These are phyloP conservation scores for Eremobia ochroleuca DNA, from an alignment of 2,888 invertebrate species.

Conservation along the genomic window DNA sequence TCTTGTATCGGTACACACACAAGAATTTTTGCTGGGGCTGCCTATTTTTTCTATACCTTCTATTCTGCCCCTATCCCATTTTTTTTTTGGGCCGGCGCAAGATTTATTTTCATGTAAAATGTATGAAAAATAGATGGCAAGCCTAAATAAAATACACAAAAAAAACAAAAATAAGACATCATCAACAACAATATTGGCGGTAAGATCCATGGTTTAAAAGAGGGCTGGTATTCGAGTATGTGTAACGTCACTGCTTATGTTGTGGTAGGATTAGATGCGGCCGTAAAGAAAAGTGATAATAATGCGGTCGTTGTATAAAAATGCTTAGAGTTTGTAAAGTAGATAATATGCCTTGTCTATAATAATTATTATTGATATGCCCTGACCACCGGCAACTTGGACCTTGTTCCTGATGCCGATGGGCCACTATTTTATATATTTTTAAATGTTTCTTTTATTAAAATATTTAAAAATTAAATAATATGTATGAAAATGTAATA, in stretches of 20 bases:
- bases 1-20: not conserved
- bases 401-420: no score
- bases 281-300: not conserved
- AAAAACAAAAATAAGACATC: not conserved
- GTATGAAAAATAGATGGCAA: constrained; percentile 15
- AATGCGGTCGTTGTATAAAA: constrained; percentile 7
- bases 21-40: not conserved
- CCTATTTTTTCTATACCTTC: not conserved
- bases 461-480: no score
- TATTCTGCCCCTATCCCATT: no score
- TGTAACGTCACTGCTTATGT: constrained; percentile 2
- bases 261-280: not conserved
- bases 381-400: not conserved
- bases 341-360: constrained; percentile 3
- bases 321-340: constrained; percentile 24
- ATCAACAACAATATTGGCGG: not conserved
- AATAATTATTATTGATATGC: not conserved
- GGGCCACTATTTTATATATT: not conserved
- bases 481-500: no score
- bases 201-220: not conserved
- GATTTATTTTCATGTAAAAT: not conserved
- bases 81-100: not conserved
- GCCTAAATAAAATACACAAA: not conserved
- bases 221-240: not conserved
- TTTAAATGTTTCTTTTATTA: no score